These are phyloP conservation scores for Volucella bombylans DNA, from an alignment of 2,888 invertebrate species.

Conservation along the genomic window DNA sequence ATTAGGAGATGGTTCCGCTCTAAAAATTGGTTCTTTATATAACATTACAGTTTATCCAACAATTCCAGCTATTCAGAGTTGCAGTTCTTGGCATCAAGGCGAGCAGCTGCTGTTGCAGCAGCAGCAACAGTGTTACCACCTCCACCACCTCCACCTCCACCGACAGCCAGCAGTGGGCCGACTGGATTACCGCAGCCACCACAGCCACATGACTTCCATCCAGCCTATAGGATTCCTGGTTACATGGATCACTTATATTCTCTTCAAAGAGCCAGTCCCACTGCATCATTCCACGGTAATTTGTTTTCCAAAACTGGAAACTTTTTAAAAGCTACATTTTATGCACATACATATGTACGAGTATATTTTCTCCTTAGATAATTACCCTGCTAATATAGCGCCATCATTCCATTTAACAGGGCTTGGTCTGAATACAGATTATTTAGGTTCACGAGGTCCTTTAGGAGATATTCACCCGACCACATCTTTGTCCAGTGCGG, in stretches of 20 bases:
- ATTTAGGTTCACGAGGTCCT: constrained; percentile 84
- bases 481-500: constrained; percentile 91
- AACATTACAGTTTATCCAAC: constrained; percentile 67
- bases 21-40: constrained; percentile 44
- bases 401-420: constrained; percentile 83
- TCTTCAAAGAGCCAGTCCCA: constrained; percentile 86
- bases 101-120: constrained; percentile 83
- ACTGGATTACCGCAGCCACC: constrained; percentile 81
- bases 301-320: constrained; percentile 41
- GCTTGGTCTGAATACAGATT: constrained; percentile 85
- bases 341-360: constrained; percentile 24
- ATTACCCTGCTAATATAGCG: constrained; percentile 82
- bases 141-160: constrained; percentile 77
- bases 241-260: constrained; percentile 92
- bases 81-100: constrained; percentile 82
- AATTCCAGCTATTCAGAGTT: constrained; percentile 81
- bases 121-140: constrained; percentile 82
- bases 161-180: constrained; percentile 71
- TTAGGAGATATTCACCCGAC: constrained; percentile 84
- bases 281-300: constrained; percentile 88
- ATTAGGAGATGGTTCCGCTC: constrained; percentile 19
- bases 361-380: constrained; percentile 84
- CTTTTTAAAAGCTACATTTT: neutral
- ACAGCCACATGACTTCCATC: constrained; percentile 85
- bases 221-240: constrained; percentile 88